Percentiles rank a stretch among this genome's conserved stretches.
Evolutionary conservation across 2,888 invertebrate genomes (phyloP).

Genomic region (Bhutanitis thaidina): DNA sequence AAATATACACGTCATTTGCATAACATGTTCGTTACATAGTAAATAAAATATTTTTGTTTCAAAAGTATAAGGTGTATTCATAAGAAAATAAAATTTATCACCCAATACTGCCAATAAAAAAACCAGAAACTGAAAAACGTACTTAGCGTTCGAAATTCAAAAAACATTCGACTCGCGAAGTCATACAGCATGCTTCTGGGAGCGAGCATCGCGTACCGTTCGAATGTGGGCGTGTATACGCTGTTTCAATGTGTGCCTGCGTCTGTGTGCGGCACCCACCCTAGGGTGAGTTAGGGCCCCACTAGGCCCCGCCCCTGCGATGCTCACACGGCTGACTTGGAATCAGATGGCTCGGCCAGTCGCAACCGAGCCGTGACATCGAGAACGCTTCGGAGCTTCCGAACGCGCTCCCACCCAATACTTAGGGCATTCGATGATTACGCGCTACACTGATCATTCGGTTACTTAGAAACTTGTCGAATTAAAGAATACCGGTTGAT

Average conservation of each 20-base stretch:
- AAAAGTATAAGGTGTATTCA: no score
- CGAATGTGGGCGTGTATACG: conserved; percentile 46
- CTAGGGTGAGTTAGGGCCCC: conserved; percentile 52
- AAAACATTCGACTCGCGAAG: conserved; percentile 27
- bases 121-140: conserved; percentile 24
- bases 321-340: conserved; percentile 80
- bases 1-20: no score
- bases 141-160: conserved; percentile 32
- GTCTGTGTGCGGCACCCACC: conserved; percentile 51
- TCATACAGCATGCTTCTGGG: conserved; percentile 33
- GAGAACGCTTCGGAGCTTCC: conserved; percentile 75
- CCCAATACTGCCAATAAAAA: conserved; percentile 1
- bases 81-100: conserved; percentile 5
- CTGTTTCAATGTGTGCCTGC: conserved; percentile 32
- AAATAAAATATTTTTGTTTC: no score
- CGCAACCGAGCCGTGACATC: conserved; percentile 77
- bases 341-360: conserved; percentile 79
- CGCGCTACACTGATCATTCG: conserved; percentile 69
- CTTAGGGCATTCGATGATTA: conserved; percentile 72
- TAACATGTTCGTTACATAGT: no score
- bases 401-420: conserved; percentile 55
- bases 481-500: conserved; percentile 63
- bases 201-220: conserved; percentile 46
- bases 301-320: conserved; percentile 64
- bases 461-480: conserved; percentile 65